These are phyloP conservation scores for Xylocopa sonorina DNA, from an alignment of 1,140 invertebrate genomes.

Conservation along the genomic window DNA sequence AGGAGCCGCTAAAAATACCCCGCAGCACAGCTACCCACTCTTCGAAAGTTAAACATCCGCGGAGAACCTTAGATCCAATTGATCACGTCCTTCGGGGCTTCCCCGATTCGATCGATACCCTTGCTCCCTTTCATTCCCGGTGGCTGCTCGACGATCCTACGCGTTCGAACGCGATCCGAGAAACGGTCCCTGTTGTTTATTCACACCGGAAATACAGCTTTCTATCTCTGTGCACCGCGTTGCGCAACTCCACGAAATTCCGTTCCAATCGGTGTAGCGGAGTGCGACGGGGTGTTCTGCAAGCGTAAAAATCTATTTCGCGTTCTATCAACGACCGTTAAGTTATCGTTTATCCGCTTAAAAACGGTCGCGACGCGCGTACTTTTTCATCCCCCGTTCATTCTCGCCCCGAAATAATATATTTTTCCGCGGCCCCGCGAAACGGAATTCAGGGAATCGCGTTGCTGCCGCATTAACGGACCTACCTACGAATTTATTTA, in stretches of 20 bases:
- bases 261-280: not conserved
- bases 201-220: not conserved
- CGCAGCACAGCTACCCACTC: not conserved
- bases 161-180: not conserved
- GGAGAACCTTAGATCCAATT: slow-evolving; percentile 12
- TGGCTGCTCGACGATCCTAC: not conserved
- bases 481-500: slow-evolving; percentile 14
- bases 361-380: not conserved
- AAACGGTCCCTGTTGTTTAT: not conserved
- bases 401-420: not conserved
- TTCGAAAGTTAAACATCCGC: slow-evolving; percentile 19
- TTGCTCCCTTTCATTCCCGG: not conserved
- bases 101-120: not conserved
- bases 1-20: slow-evolving; percentile 18
- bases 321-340: not conserved
- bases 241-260: not conserved
- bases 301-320: not conserved
- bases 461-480: not conserved
- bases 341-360: not conserved
- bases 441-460: slow-evolving; percentile 10
- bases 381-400: not conserved
- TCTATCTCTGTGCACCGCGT: not conserved
- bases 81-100: not conserved
- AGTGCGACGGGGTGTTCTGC: too few relatives aligned
- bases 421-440: not conserved